phyloP scores from a whole-genome alignment of 2,888 invertebrate genomes.

The Mellilla xanthometata region DNA sequence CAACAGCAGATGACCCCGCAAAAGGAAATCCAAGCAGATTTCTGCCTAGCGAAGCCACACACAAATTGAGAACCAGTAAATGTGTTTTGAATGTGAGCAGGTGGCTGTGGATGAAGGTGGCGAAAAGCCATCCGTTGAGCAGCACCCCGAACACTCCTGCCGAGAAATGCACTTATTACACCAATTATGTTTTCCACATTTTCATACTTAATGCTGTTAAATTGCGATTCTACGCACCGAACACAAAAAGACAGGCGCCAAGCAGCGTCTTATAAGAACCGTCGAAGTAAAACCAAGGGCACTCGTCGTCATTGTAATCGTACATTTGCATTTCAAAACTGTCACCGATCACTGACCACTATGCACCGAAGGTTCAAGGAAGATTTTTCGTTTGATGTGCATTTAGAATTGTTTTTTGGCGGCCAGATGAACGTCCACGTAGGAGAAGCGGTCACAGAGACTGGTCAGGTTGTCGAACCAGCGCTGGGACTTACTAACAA shows the following conservation, averaged over 20 bases:
- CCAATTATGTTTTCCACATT: background rate
- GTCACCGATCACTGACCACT: constrained; percentile 41
- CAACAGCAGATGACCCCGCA: constrained; percentile 76
- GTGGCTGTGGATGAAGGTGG: constrained; percentile 80
- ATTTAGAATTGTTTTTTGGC: constrained; percentile 48
- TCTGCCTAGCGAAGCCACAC: constrained; percentile 77
- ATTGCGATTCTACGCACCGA: constrained; percentile 60
- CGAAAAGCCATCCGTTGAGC: constrained; percentile 80
- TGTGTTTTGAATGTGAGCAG: constrained; percentile 78
- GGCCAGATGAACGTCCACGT: constrained; percentile 63
- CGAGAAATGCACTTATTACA: constrained; percentile 27
- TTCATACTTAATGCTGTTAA: background rate
- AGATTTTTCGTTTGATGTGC: constrained; percentile 41
- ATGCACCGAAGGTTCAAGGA: constrained; percentile 50
- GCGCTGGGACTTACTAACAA: constrained; percentile 52
- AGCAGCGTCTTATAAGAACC: constrained; percentile 77
- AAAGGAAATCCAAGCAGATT: constrained; percentile 80
- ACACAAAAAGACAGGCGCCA: constrained; percentile 77
- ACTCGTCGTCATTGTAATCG: constrained; percentile 70
- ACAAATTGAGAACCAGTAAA: constrained; percentile 78
- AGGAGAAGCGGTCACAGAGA: constrained; percentile 62
- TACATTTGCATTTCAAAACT: constrained; percentile 45
- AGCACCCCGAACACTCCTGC: constrained; percentile 80
- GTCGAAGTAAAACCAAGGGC: constrained; percentile 80
- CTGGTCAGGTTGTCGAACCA: constrained; percentile 74